Evolutionary conservation across 2,113 vertebrate genomes (phyloP).

Genomic region (Aleadryas rufinucha): DNA sequence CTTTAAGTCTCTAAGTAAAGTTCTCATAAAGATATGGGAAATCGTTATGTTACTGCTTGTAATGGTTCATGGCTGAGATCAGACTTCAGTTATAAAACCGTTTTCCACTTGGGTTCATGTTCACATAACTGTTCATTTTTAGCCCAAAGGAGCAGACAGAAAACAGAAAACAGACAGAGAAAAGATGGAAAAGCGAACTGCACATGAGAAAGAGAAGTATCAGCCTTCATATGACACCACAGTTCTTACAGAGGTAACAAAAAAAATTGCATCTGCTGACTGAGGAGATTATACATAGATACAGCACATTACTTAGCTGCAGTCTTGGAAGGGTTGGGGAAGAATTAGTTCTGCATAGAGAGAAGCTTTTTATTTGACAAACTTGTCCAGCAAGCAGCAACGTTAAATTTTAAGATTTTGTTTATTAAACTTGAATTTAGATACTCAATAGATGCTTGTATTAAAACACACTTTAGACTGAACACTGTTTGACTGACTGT

Average conservation of each 20-base stretch:
- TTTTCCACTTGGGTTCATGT: not conserved
- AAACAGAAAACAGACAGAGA: slow-evolving; percentile 86
- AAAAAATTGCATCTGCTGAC: not conserved
- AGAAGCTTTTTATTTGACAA: not conserved
- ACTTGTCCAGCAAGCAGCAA: not conserved
- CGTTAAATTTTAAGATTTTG: not conserved
- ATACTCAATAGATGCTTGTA: not conserved
- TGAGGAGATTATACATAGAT: not conserved
- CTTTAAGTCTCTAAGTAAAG: not conserved
- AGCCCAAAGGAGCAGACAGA: slow-evolving; percentile 85
- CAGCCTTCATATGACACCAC: slow-evolving; percentile 84
- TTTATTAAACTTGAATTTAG: not conserved
- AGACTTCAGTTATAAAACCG: not conserved
- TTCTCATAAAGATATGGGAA: not conserved
- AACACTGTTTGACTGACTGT: not conserved
- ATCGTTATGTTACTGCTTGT: not conserved
- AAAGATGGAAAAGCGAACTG: slow-evolving; percentile 84
- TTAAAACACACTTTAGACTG: not conserved
- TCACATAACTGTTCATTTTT: slow-evolving; percentile 47
- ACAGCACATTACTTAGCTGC: not conserved
- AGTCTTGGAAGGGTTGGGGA: not conserved
- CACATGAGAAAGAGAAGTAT: slow-evolving; percentile 83
- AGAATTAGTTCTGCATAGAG: not conserved
- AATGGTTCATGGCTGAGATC: not conserved
- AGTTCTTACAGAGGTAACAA: slow-evolving; percentile 80